Percentiles rank a stretch among this genome's conserved stretches.
Evolutionary conservation across 2,888 invertebrate species (phyloP).

Genomic region (Xiphydria camelus): DNA sequence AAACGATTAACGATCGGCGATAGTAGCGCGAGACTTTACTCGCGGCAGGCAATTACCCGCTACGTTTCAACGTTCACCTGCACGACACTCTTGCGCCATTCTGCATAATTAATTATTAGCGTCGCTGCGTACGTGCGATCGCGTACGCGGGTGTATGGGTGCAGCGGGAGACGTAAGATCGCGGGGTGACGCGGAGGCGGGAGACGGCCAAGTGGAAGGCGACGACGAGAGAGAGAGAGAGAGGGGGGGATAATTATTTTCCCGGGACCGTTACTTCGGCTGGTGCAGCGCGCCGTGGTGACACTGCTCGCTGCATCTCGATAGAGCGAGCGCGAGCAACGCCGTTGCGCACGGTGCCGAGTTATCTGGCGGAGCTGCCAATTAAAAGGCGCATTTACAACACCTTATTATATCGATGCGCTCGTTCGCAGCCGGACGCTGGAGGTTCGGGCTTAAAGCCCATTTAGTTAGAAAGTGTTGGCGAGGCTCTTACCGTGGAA

Average conservation of each 20-base stretch:
- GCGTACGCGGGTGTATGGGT: no score
- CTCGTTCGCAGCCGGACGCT: constrained; percentile 22
- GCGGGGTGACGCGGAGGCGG: no score
- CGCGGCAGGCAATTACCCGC: no score
- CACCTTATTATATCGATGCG: constrained; percentile 38
- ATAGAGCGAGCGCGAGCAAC: constrained; percentile 15
- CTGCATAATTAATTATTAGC: no score
- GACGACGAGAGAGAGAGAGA: neutral
- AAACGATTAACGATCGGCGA: no score
- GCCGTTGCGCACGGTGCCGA: constrained; percentile 10
- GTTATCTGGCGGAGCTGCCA: constrained; percentile 32
- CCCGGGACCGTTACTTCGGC: constrained; percentile 22
- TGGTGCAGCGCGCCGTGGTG: neutral
- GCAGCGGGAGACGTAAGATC: no score
- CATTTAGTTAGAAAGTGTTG: constrained; percentile 37
- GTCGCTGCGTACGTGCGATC: no score
- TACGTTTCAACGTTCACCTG: no score
- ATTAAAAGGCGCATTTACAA: constrained; percentile 41
- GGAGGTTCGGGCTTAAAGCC: constrained; percentile 27
- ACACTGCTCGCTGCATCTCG: constrained; percentile 11
- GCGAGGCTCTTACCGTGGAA: constrained; percentile 16
- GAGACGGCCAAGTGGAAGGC: no score
- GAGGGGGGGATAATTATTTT: constrained; percentile 22
- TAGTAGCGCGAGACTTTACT: no score
- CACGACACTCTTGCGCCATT: no score